Percentiles rank a stretch among this genome's conserved stretches.
phyloP scores from a whole-genome alignment of 2,797 vertebrate species.

The Microcaecilia unicolor region DNA sequence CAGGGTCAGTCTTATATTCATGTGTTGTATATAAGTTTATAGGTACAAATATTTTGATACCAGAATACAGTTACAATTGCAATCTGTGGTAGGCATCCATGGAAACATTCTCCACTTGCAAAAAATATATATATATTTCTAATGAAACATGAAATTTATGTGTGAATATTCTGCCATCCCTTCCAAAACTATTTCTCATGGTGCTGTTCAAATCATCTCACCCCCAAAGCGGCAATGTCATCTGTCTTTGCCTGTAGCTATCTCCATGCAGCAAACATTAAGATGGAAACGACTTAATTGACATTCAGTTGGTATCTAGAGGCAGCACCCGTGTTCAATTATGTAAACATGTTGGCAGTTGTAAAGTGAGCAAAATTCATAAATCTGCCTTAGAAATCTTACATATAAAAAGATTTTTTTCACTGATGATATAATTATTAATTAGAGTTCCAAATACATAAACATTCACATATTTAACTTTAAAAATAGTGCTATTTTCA shows the following conservation, averaged over 20 bases:
- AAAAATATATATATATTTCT: constrained; percentile 2
- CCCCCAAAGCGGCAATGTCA: constrained; percentile 6
- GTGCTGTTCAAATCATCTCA: constrained; percentile 18
- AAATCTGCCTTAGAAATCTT: constrained; percentile 15
- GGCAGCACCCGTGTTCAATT: constrained; percentile 15
- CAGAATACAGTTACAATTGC: no score
- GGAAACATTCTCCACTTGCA: no score
- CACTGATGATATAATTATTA: background rate
- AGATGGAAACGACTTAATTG: constrained; percentile 25
- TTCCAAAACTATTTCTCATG: constrained; percentile 13
- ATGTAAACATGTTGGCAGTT: constrained; percentile 5
- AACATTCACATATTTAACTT: constrained; percentile 10
- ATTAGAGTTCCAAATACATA: constrained; percentile 8
- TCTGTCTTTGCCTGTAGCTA: constrained; percentile 18
- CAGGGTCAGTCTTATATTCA: no score
- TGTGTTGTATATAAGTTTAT: no score
- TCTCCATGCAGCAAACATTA: constrained; percentile 9
- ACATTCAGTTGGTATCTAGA: constrained; percentile 11
- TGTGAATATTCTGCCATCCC: constrained; percentile 5
- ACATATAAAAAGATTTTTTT: background rate
- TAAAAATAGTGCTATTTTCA: no score
- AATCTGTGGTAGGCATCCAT: no score
- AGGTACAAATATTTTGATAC: no score
- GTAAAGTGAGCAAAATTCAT: constrained; percentile 9
- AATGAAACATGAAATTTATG: constrained; percentile 19